Evolutionary conservation across 2,797 vertebrate genomes (phyloP).

Genomic region (Pelochelys cantorii): DNA sequence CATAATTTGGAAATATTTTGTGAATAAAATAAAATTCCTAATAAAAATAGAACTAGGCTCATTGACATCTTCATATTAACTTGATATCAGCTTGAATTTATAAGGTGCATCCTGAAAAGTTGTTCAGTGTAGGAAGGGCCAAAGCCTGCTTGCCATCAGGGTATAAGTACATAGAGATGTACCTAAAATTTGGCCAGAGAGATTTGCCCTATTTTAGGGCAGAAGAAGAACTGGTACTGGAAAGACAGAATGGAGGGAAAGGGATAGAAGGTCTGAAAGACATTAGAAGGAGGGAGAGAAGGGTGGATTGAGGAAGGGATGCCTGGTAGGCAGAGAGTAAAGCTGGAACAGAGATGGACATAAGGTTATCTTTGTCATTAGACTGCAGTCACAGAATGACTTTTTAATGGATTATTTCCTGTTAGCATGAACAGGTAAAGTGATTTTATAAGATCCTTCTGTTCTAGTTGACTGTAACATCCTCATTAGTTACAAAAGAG

Average conservation of each 20-base stretch:
- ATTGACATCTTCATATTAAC: slow-evolving; percentile 10
- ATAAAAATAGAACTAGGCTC: slow-evolving; percentile 2
- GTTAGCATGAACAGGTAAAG: background rate
- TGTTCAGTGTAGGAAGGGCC: slow-evolving; percentile 9
- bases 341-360: background rate
- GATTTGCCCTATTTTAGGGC: background rate
- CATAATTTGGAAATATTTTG: background rate
- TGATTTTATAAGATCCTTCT: slow-evolving; percentile 2
- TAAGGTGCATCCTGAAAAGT: background rate
- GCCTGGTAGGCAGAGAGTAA: accelerated
- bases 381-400: background rate
- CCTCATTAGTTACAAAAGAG: background rate
- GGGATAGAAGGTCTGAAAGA: background rate
- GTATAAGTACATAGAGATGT: background rate
- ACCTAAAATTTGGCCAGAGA: too few relatives aligned
- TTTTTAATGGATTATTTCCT: slow-evolving; percentile 22
- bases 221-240: background rate
- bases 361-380: background rate
- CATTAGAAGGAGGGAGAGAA: background rate
- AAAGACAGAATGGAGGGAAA: accelerated
- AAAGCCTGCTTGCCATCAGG: background rate
- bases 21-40: slow-evolving; percentile 43
- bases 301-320: background rate
- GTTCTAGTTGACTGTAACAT: accelerated
- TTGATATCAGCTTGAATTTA: background rate